Base-by-base conservation (phyloP, 2,888 invertebrate genomes). In the Homarus gammarus region DNA sequence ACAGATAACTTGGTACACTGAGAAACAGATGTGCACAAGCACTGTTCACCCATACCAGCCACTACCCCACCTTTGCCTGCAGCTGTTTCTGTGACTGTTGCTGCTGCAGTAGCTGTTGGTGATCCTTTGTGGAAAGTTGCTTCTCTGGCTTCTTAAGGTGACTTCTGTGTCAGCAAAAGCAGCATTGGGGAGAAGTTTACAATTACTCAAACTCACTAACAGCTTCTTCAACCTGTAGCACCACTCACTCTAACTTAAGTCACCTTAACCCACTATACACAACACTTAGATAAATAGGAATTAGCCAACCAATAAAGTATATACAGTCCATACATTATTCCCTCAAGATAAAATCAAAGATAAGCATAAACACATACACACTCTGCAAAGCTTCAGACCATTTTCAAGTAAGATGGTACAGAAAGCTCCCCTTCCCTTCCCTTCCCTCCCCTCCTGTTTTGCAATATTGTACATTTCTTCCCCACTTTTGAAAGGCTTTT, bases 91-190 rank as follows among this genome's bases (percentile, higher is more conserved):
- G 61, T n/a, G 68, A 40, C 38, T 84, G 51, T 56, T 72, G 73
- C 51, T 84, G 70, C 51, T 84, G 84, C 61, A 51, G 84, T 22
- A 68, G 87, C 31, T 77, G 84, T 38, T 68, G 56, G 0, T 78
- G 79, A 44, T 87, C 68, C 61, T 84, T 40, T 61, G 36, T 36
- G 8, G 40, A 64, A 38, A 40, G 31, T 3, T 64, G 82, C 36
- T 88, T 75, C 83, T 82, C 49, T 44, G 82, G 82, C 75, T 79
- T 88, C 68, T 51, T 86, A 40, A 44, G 82, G 56, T 83, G 87
- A 68, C 87, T 83, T 83, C 87, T 88, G 56, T 75, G 64, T 36
- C 87, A 88, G 75, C 87, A 83, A 83, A 51, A 77, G 87, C 87
- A 88, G 87, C 87, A 88, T 88, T 83, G 49, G 68, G 83, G 38